These are phyloP conservation scores for Psittacula cyanocephala DNA, from an alignment of 2,113 vertebrate genomes.

Conservation along the genomic window DNA sequence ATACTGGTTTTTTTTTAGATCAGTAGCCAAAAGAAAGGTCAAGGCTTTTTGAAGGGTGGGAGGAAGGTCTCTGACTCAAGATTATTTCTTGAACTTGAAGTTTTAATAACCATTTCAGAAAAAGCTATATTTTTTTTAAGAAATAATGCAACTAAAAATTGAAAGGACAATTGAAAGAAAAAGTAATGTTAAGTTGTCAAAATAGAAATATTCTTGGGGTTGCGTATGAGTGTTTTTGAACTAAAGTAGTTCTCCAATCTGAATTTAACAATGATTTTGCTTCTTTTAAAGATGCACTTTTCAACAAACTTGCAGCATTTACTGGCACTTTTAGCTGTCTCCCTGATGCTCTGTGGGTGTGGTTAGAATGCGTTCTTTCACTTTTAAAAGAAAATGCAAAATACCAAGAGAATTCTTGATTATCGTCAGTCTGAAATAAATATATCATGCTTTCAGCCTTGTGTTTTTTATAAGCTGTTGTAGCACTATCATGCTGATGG, in stretches of 20 bases:
- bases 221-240: background rate
- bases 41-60: background rate
- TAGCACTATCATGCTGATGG: background rate
- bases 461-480: background rate
- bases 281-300: background rate
- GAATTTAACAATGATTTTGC: background rate
- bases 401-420: background rate
- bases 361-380: background rate
- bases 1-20: background rate
- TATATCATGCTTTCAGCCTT: background rate
- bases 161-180: background rate
- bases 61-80: background rate
- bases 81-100: background rate
- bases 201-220: background rate
- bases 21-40: background rate
- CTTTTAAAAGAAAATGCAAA: background rate
- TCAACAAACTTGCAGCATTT: background rate
- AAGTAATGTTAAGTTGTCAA: background rate
- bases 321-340: background rate
- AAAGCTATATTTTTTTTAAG: accelerated
- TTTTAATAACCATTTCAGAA: background rate
- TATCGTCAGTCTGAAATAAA: background rate
- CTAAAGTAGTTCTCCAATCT: background rate
- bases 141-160: background rate
- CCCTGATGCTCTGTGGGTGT: background rate